These are phyloP conservation scores for Elaphurus davidianus DNA, from an alignment of 2,113 vertebrate genomes.

Conservation along the genomic window DNA sequence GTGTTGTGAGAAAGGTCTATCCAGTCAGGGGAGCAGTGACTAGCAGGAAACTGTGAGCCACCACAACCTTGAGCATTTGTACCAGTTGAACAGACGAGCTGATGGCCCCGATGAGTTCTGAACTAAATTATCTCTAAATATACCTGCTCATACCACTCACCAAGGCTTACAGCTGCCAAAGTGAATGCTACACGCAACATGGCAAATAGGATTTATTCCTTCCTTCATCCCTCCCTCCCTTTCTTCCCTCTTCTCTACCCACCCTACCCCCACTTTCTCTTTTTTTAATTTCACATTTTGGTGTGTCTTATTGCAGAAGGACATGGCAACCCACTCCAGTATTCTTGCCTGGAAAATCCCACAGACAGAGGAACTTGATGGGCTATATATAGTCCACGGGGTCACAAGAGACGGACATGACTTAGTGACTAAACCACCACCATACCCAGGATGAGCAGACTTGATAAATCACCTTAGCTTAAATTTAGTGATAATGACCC, in stretches of 20 bases:
- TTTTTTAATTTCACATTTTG: neutral
- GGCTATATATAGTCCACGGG: neutral
- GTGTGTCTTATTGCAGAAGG: neutral
- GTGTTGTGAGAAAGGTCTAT: neutral
- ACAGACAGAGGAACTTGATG: neutral
- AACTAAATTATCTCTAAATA: neutral
- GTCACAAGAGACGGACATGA: neutral
- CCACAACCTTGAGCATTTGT: neutral
- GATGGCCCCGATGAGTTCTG: neutral
- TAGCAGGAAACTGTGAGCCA: neutral
- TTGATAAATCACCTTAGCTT: neutral
- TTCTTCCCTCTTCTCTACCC: rapidly evolving
- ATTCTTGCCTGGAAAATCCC: neutral
- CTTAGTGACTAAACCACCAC: neutral
- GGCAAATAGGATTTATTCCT: neutral
- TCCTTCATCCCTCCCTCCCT: neutral
- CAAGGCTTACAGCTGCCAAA: neutral
- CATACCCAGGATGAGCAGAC: neutral
- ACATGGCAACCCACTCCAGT: neutral
- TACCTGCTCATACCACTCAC: neutral
- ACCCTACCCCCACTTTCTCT: neutral
- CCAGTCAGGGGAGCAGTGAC: neutral
- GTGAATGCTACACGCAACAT: rapidly evolving
- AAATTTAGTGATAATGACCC: neutral
- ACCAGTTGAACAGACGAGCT: neutral